Percentiles rank a stretch among this genome's conserved stretches.
These are phyloP conservation scores for Cryptomyrus ogoouensis DNA, from an alignment of 2,113 vertebrate genomes.

Conservation along the genomic window DNA sequence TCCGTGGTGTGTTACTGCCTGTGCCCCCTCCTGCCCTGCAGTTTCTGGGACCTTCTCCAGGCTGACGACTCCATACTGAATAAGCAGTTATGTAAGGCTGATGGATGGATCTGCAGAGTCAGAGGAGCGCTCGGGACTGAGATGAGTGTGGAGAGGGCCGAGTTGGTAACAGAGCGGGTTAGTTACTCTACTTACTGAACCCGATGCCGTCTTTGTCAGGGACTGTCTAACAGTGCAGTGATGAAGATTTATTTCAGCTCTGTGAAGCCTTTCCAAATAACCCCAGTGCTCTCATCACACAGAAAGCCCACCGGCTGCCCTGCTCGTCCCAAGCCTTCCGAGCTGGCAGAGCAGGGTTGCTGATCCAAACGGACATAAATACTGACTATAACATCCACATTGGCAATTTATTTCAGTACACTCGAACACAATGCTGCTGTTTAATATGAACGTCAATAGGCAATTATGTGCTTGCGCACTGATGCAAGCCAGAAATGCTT, in stretches of 20 bases:
- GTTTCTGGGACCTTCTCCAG: background rate
- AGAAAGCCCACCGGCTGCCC: background rate
- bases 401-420: background rate
- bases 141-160: background rate
- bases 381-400: background rate
- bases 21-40: background rate
- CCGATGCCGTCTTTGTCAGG: background rate
- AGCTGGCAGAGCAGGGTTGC: background rate
- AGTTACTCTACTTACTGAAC: background rate
- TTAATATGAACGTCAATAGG: background rate
- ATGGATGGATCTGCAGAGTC: background rate
- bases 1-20: background rate
- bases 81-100: background rate
- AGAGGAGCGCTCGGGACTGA: background rate
- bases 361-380: background rate
- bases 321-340: background rate
- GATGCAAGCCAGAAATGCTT: background rate
- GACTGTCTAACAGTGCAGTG: background rate
- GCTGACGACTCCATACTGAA: background rate
- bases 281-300: background rate
- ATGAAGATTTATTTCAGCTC: background rate
- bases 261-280: background rate
- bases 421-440: background rate
- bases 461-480: background rate
- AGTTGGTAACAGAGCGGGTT: background rate